Conservation (phyloP, 1,140 invertebrate genomes). For the Littorina saxatilis region DNA sequence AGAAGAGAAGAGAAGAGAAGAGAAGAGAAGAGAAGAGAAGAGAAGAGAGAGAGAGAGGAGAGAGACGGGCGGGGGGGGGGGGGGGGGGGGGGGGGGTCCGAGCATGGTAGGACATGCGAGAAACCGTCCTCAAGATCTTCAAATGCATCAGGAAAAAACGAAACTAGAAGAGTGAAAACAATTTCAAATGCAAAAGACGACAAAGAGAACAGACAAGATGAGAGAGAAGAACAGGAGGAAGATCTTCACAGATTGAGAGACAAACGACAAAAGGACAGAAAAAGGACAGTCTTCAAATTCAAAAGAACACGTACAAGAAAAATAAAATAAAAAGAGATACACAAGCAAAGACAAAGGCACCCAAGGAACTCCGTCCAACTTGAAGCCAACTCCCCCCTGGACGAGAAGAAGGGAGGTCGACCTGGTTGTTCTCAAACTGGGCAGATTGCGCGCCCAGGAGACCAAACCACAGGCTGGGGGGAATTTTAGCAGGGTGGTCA, state of each 20-base stretch:
- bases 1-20: neutral
- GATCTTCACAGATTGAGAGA: no score
- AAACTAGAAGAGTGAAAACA: neutral
- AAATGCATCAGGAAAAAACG: neutral
- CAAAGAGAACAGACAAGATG: neutral
- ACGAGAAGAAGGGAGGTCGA: neutral
- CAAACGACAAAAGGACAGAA: neutral
- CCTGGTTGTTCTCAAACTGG: conserved; percentile 30
- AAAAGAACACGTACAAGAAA: neutral
- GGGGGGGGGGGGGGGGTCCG: no score
- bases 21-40: no score
- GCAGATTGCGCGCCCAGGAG: conserved; percentile 20
- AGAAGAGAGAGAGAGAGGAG: no score
- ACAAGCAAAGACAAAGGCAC: no score
- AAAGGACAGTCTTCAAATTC: neutral
- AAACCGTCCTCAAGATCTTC: neutral
- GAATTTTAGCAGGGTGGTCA: neutral
- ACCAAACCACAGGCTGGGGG: neutral
- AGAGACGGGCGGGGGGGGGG: no score
- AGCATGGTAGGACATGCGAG: neutral
- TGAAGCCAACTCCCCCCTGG: neutral
- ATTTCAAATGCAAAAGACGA: neutral
- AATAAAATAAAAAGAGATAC: neutral
- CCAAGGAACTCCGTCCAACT: neutral
- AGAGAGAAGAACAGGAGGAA: no score